phyloP scores from a whole-genome alignment of 2,888 invertebrate species.

The Cremastinae sp. region DNA sequence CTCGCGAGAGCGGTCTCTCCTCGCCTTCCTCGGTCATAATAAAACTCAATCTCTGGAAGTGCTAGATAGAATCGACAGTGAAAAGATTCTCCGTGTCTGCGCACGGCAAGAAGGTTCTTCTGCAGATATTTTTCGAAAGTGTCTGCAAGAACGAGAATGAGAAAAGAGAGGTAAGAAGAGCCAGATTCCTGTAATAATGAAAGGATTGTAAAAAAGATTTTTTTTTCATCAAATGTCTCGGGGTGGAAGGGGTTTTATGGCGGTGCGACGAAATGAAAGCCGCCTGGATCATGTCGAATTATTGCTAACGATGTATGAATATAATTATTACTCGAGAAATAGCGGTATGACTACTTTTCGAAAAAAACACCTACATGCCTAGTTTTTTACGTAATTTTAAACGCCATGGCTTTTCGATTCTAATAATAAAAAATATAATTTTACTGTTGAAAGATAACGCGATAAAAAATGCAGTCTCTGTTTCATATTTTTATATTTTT shows the following conservation, averaged over 20 bases:
- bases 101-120: constrained; percentile 49
- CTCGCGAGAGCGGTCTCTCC: constrained; percentile 21
- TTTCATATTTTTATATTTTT: too few relatives aligned
- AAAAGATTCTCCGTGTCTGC: constrained; percentile 58
- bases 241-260: constrained; percentile 66
- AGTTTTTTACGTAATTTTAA: too few relatives aligned
- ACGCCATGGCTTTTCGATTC: too few relatives aligned
- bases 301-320: background rate
- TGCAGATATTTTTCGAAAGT: constrained; percentile 38
- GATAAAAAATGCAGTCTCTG: too few relatives aligned
- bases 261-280: constrained; percentile 68
- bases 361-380: too few relatives aligned
- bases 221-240: constrained; percentile 31
- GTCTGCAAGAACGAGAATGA: constrained; percentile 51
- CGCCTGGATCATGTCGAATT: background rate
- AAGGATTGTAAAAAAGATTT: constrained; percentile 18
- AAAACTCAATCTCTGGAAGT: constrained; percentile 65
- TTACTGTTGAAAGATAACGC: too few relatives aligned
- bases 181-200: constrained; percentile 15
- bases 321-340: background rate
- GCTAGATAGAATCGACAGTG: constrained; percentile 60
- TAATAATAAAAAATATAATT: too few relatives aligned
- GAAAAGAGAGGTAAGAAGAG: constrained; percentile 46
- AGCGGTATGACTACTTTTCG: too few relatives aligned
- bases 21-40: constrained; percentile 61